A percentile compares a stretch with the other conserved stretches of the same genome.
phyloP scores from a whole-genome alignment of 1,140 invertebrate species.

The Caenorhabditis briggsae region DNA sequence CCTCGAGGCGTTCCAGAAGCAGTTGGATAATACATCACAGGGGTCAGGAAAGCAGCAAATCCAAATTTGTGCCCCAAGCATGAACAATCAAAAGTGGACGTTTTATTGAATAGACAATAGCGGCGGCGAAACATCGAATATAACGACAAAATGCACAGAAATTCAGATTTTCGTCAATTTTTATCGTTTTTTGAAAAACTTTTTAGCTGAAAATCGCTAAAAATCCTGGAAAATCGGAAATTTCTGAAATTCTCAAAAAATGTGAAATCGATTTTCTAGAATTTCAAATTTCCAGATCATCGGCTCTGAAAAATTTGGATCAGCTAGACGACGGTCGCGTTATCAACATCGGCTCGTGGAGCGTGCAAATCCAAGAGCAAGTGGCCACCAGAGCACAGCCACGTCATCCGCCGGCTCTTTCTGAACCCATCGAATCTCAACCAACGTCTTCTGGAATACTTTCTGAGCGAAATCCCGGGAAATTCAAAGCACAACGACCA shows the following conservation, averaged over 20 bases:
- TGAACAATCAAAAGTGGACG: not conserved
- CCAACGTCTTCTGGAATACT: no score
- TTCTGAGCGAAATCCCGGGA: no score
- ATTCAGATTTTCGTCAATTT: no score
- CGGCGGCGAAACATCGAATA: no score
- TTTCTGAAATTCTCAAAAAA: not conserved
- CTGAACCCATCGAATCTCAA: no score
- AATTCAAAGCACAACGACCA: no score
- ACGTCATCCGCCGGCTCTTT: no score
- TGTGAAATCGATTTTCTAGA: not conserved
- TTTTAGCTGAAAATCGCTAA: not conserved
- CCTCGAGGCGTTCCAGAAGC: not conserved
- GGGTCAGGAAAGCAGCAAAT: not conserved
- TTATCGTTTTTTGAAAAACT: no score
- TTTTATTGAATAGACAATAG: no score
- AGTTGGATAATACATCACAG: not conserved
- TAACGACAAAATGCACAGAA: no score
- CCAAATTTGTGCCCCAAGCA: not conserved
- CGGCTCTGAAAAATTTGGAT: slow-evolving; percentile 51
- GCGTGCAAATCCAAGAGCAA: slow-evolving; percentile 60
- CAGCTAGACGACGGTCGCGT: slow-evolving; percentile 51
- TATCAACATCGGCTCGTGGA: slow-evolving; percentile 55
- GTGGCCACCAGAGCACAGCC: no score
- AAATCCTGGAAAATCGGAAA: not conserved
- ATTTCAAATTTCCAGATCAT: slow-evolving; percentile 20